Evolutionary conservation across 2,888 invertebrate species (phyloP), one percentile per base, ranked within the genome.

Genomic region (Himalopsyche anomala): DNA sequence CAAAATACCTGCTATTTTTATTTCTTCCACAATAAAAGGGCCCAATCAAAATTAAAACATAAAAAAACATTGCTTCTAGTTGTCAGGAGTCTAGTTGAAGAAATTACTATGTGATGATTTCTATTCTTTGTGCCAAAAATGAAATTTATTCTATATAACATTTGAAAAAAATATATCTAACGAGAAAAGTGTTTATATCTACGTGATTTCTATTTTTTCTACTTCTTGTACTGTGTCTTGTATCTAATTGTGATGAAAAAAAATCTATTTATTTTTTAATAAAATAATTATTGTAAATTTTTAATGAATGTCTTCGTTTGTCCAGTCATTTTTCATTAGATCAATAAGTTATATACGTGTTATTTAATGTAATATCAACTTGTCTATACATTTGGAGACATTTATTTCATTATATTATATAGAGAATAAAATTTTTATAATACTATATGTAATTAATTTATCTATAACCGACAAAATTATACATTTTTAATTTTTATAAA

Each of bases 201-300:
- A 83, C 69, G 85, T 84, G 84, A 88, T 74, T 56, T 87, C 85
- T 88, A 88, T 88, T 88, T 88, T 88, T 87, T 88, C 88, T 88
- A 88, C 87, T 88, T 87, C 87, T 84, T 80, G 87, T 88, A 87
- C 87, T 87, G 87, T 87, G 84, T 88, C 88, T 87, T 85, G 86
- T 84, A 82, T 87, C 86, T 84, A 84, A 88, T 84, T 87, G 88
- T 87, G 88, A 88, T 88, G 86, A 88, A 82, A 86, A 83, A 56
- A 87, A 87, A 54, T 83, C 83, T 85, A 84, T 85, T 88, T 88
- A 87, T 87, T 87, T 87, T 88, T 85, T 74, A 74, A 74, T 74
- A 74, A 74, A 74, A 74, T 74, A 74, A 36, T 74, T 74, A 36
- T 74, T 74, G 80, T 80, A 51, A 80, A 42, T 80, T 80, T 80